Evolutionary conservation across 2,113 vertebrate species (phyloP), one percentile per base, ranked within the genome.

Genomic region (Atherinomorus stipes): DNA sequence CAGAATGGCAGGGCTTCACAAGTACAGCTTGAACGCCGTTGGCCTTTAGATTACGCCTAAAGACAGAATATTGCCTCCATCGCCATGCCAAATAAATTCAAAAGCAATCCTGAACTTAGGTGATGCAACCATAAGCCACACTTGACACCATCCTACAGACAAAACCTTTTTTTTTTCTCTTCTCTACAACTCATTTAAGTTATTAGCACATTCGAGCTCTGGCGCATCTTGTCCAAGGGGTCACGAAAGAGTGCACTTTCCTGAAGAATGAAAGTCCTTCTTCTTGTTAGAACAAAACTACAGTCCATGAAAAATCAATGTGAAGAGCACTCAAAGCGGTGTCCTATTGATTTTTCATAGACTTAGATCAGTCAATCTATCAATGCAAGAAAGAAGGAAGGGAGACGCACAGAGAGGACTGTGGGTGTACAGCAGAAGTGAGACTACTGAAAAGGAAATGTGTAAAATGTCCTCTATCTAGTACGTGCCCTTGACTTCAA

Each of bases 311-410:
- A 78, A 83, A 81, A 91, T 85, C 74, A 71, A 88, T 85, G 50
- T 70, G 72, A 69, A 71, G 66, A 63, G 65, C 76, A 75, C 84
- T 86, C 81, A 81, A 65, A 84, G 59, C 60, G 75, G 51, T 79
- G 74, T 83, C 64, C 70, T 74, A 86, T 88, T 68, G 88, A 87
- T 89, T 88, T 86, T 85, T 89, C 76, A 89, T 82, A 72, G 80
- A 81, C 85, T 66, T 21, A 53, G 84, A 87, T 90, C 84, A 87
- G 78, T 89, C 86, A 85, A 86, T 86, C 74, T 66, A 77, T 88
- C 83, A 79, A 71, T 86, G 74, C 60, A 56, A 74, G 62, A 49
- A 45, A 53, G 47, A 61, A 5, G 37, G 34, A 66, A 74, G 63
- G 26, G 60, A 51, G 70, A 34, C 40, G 23, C n/a, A 21, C 37